phyloP scores from a whole-genome alignment of 2,888 invertebrate genomes.

The Deilephila elpenor region DNA sequence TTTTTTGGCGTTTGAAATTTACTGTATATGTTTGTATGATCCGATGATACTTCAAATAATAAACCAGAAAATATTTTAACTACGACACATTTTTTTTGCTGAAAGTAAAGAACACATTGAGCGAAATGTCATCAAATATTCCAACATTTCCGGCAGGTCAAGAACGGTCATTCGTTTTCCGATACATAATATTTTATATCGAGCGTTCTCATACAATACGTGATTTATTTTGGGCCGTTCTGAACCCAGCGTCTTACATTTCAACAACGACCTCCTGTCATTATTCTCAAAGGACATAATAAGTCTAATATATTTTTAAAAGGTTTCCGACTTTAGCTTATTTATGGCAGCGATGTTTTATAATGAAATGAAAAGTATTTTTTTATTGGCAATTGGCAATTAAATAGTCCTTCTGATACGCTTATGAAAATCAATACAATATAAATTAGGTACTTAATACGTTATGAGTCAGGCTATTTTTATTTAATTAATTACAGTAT shows the following conservation, averaged over 20 bases:
- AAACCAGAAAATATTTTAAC: no score
- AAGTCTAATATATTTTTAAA: slow-evolving; percentile 1
- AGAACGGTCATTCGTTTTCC: slow-evolving; percentile 1
- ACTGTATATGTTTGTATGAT: no score
- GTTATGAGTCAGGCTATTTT: no score
- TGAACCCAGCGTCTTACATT: background rate
- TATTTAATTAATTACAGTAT: no score
- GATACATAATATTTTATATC: background rate
- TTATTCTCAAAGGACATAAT: background rate
- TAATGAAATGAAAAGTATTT: no score
- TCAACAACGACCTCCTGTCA: background rate
- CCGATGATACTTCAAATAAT: no score
- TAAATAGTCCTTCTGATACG: no score
- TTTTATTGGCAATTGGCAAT: no score
- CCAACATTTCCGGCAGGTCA: slow-evolving; percentile 1
- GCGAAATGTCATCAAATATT: background rate
- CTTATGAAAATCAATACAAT: no score
- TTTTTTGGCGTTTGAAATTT: no score
- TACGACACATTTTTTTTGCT: no score
- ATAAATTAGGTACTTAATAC: no score
- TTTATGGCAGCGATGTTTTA: background rate
- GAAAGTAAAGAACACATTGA: background rate
- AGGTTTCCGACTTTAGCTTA: background rate
- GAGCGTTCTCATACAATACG: background rate
- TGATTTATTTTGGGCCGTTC: slow-evolving; percentile 1